Evolutionary conservation across 2,797 vertebrate species (phyloP).

Genomic region (Halcyon leucocephala): DNA sequence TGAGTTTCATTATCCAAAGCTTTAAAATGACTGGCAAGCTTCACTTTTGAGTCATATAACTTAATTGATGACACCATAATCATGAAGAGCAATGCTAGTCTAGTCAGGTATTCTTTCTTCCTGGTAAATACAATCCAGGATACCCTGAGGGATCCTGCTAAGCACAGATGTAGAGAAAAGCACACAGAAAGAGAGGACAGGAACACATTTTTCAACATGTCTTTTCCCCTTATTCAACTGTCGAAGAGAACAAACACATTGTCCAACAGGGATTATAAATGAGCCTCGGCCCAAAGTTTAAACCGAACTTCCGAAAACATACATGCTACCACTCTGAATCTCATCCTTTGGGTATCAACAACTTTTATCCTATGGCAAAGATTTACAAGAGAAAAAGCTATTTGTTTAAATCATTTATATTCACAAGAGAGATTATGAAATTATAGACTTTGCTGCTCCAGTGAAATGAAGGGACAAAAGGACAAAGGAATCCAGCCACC

Average conservation of each 20-base stretch:
- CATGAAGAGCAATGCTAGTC: conserved; percentile 54
- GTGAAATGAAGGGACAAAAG: neutral
- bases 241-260: conserved; percentile 67
- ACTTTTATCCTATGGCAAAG: neutral
- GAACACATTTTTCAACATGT: conserved; percentile 76
- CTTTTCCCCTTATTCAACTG: conserved; percentile 73
- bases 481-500: neutral
- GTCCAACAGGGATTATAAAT: conserved; percentile 69
- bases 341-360: neutral
- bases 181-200: conserved; percentile 61
- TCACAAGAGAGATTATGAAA: neutral
- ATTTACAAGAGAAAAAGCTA: neutral
- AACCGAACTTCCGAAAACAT: conserved; percentile 36
- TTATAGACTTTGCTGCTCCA: neutral
- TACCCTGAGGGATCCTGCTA: conserved; percentile 67
- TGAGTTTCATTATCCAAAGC: conserved; percentile 43
- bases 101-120: conserved; percentile 72
- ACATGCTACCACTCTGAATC: conserved; percentile 9
- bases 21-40: conserved; percentile 67
- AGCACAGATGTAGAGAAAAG: conserved; percentile 70
- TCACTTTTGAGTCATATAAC: conserved; percentile 61
- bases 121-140: conserved; percentile 65
- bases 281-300: conserved; percentile 50
- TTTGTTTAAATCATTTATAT: neutral
- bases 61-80: conserved; percentile 65